phyloP scores from a whole-genome alignment of 2,797 vertebrate species.

The Leuciscus waleckii region DNA sequence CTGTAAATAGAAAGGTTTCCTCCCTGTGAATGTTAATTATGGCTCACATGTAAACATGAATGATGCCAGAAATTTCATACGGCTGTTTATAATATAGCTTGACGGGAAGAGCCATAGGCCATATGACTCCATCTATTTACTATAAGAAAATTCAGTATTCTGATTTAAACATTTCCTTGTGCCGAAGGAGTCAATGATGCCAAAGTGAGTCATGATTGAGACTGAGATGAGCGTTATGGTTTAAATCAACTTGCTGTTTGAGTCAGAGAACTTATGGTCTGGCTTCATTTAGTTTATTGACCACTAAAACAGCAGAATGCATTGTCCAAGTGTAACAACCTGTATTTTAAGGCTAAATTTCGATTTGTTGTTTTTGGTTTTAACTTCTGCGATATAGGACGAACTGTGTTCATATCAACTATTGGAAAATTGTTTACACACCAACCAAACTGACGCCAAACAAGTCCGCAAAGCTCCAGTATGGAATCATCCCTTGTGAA shows the following conservation, averaged over 20 bases:
- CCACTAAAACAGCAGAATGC: constrained; percentile 48
- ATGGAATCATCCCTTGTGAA: background rate
- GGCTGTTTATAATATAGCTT: constrained; percentile 49
- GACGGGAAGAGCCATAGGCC: constrained; percentile 24
- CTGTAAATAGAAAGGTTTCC: background rate
- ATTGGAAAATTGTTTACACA: background rate
- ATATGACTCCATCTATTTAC: constrained; percentile 43
- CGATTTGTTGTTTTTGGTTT: background rate
- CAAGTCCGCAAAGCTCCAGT: background rate
- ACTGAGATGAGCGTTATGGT: constrained; percentile 35
- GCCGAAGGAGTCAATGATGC: constrained; percentile 34
- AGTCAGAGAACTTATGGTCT: constrained; percentile 50
- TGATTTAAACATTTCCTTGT: constrained; percentile 56
- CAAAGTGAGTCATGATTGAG: constrained; percentile 39
- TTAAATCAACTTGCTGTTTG: constrained; percentile 40
- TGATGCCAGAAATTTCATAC: constrained; percentile 32
- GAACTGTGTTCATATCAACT: background rate
- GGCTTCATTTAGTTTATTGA: constrained; percentile 58
- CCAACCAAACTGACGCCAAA: background rate
- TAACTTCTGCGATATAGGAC: background rate
- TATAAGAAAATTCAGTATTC: constrained; percentile 46
- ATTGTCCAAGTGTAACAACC: constrained; percentile 53
- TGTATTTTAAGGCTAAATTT: constrained; percentile 49
- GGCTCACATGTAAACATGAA: constrained; percentile 34
- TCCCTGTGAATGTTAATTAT: constrained; percentile 1